Evolutionary conservation across 2,113 vertebrate genomes (phyloP).

Genomic region (Tiliqua scincoides): DNA sequence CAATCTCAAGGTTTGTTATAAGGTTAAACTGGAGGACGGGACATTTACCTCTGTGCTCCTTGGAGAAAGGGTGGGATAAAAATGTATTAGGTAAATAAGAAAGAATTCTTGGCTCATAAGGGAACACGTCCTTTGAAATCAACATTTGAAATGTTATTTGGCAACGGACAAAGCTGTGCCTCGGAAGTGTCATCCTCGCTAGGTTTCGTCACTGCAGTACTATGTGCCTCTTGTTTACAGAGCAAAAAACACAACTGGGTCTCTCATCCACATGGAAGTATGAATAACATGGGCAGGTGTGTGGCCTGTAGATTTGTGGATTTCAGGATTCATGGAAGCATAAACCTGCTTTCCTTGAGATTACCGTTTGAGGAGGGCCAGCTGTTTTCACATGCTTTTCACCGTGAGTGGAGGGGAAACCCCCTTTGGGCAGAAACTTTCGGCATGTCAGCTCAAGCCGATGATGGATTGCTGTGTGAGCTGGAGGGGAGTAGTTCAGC

Average conservation of each 20-base stretch:
- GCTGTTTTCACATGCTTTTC: slow-evolving; percentile 25
- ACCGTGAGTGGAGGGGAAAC: not conserved
- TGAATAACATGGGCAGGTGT: slow-evolving; percentile 27
- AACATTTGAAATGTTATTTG: not conserved
- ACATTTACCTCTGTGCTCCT: too few species aligned
- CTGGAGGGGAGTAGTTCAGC: slow-evolving; percentile 27
- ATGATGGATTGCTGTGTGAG: slow-evolving; percentile 23
- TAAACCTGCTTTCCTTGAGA: slow-evolving; percentile 8
- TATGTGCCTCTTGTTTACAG: not conserved
- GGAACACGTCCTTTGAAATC: not conserved
- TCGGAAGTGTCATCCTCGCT: not conserved
- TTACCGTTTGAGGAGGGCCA: slow-evolving; percentile 20
- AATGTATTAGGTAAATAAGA: not conserved
- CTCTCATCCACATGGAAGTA: not conserved
- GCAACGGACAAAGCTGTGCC: not conserved
- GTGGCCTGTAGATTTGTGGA: not conserved
- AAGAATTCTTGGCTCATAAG: not conserved
- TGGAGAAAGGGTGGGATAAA: not conserved
- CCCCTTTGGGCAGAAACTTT: slow-evolving; percentile 33
- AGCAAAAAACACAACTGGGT: not conserved
- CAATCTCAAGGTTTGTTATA: not conserved
- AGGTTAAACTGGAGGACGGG: not conserved
- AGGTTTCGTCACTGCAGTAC: not conserved
- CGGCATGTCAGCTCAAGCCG: slow-evolving; percentile 10
- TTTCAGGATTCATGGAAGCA: slow-evolving; percentile 2